Conservation (phyloP, 2,797 vertebrate genomes). For the Pyrocephalus nanus region DNA sequence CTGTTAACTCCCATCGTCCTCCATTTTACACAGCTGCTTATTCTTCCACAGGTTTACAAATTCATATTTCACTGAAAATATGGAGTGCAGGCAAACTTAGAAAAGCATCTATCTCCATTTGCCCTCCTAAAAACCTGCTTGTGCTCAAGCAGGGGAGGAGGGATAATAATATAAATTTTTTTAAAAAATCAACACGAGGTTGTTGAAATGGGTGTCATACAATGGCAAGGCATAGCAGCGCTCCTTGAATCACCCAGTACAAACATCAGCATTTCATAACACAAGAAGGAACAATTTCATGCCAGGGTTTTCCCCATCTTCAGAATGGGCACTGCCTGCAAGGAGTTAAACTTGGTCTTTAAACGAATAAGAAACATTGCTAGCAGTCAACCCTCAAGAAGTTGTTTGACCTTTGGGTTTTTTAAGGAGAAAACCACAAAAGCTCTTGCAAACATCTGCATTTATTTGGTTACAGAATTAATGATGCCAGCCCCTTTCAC, state of each 20-base stretch:
- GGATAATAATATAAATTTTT: too few species aligned
- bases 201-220: fast-evolving
- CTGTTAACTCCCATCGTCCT: neutral
- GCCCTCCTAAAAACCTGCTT: neutral
- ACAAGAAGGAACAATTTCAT: neutral
- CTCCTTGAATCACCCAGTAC: neutral
- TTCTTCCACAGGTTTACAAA: neutral
- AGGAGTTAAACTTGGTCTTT: neutral
- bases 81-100: neutral
- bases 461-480: neutral
- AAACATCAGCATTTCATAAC: neutral
- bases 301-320: neutral
- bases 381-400: neutral
- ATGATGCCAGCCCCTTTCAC: neutral
- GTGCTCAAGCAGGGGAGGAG: neutral
- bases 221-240: fast-evolving
- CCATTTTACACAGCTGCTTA: neutral
- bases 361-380: neutral
- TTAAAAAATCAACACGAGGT: neutral
- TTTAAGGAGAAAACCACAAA: neutral
- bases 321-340: neutral
- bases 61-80: neutral
- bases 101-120: neutral
- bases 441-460: neutral
- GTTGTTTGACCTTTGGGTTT: neutral